Evolutionary conservation across 2,113 vertebrate species (phyloP).

Genomic region (Saimiri boliviensis): DNA sequence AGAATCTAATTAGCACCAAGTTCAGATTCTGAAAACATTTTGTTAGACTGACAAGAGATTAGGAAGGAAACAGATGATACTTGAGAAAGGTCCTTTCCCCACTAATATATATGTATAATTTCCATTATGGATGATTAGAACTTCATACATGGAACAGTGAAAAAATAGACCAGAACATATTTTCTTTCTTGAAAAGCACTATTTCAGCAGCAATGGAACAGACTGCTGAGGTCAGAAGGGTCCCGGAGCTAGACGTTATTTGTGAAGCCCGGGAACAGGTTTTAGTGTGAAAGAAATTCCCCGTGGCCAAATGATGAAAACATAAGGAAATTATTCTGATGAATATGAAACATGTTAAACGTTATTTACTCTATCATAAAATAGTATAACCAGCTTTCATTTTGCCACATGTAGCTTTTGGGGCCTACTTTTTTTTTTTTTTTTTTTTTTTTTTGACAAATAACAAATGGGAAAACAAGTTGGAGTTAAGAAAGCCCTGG

Average conservation of each 20-base stretch:
- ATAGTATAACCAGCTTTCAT: slow-evolving; percentile 38
- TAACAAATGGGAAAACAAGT: slow-evolving; percentile 15
- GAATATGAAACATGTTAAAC: slow-evolving; percentile 64
- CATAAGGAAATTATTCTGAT: slow-evolving; percentile 73
- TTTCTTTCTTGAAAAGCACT: slow-evolving; percentile 45
- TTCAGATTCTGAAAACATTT: slow-evolving; percentile 36
- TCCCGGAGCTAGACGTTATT: slow-evolving; percentile 71
- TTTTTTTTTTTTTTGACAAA: not conserved
- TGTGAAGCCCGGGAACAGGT: slow-evolving; percentile 54
- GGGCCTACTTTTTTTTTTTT: not conserved
- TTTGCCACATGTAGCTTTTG: not conserved
- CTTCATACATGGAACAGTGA: not conserved
- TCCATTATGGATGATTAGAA: slow-evolving; percentile 52
- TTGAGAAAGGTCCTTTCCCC: not conserved
- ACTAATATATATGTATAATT: not conserved
- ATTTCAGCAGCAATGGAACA: slow-evolving; percentile 58
- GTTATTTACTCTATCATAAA: slow-evolving; percentile 60
- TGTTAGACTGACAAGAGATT: slow-evolving; percentile 35
- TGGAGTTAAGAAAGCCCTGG: not conserved
- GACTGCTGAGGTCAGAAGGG: slow-evolving; percentile 64
- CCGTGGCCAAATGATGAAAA: slow-evolving; percentile 54
- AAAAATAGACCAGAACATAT: slow-evolving; percentile 38
- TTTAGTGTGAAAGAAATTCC: slow-evolving; percentile 61
- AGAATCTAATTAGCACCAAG: slow-evolving; percentile 29
- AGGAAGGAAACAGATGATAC: slow-evolving; percentile 41